Conservation (phyloP, 92 coral and sea anemone genomes). For the Phenganax marumi region DNA sequence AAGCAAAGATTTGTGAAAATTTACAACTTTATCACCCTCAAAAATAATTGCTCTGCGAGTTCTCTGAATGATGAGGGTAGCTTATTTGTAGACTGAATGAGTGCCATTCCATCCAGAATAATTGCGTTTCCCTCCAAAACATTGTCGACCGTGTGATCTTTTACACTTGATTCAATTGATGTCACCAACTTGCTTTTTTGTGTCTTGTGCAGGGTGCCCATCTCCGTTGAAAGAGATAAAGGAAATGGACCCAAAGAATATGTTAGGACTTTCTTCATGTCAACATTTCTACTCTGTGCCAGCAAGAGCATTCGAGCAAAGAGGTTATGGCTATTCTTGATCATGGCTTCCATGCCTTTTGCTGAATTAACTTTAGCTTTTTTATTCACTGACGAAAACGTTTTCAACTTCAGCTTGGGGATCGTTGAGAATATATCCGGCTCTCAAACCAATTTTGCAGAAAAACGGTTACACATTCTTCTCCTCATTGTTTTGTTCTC, state of each 20-base stretch:
- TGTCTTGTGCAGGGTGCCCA: too few species aligned
- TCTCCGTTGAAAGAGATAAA: too few species aligned
- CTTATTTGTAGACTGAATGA: conserved; percentile 49
- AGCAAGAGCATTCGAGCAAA: conserved; percentile 25
- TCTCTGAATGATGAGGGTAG: conserved; percentile 57
- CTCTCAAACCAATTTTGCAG: background rate
- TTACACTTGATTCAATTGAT: conserved; percentile 14
- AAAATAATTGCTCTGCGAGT: too few species aligned
- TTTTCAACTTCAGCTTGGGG: conserved; percentile 1
- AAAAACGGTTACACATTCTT: conserved; percentile 36
- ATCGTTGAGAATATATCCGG: conserved; percentile 27
- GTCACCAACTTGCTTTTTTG: too few species aligned
- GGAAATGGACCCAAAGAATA: conserved; percentile 25
- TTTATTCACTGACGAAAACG: too few species aligned
- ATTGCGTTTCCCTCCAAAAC: too few species aligned
- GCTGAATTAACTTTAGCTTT: too few species aligned
- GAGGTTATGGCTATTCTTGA: conserved; percentile 20
- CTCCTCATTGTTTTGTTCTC: conserved; percentile 52
- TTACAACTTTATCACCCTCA: conserved; percentile 55
- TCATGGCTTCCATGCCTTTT: too few species aligned
- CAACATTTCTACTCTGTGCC: too few species aligned
- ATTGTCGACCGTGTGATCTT: background rate
- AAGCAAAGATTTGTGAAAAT: conserved; percentile 46
- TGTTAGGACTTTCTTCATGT: conserved; percentile 18
- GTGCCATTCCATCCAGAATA: conserved; percentile 67